Base-by-base conservation (phyloP, 2,888 invertebrate species). In the Nebria brevicollis region DNA sequence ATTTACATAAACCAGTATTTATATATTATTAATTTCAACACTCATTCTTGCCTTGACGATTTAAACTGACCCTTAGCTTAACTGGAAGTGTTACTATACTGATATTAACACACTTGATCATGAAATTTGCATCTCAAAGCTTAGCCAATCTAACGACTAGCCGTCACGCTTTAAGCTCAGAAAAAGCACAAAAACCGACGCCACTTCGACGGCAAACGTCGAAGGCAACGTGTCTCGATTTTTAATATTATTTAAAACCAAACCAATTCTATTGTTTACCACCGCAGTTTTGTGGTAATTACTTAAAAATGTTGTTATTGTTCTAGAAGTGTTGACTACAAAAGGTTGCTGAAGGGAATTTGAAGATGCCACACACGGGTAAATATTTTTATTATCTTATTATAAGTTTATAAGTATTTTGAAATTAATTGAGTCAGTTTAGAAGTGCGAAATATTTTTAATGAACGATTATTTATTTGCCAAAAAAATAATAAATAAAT, bases 101-200 rank as follows among this genome's bases (percentile, higher is more conserved):
- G 54, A 54, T 54, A 54, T 54, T 11, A 54, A 54, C 54, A 54
- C 54, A 54, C 25, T 34, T 34, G 70, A 70, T 70, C 70, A 20
- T 82, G 82, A 83, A 83, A 86, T 86, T 86, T 85, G 84, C 86
- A 86, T 86, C 85, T 85, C 84, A 86, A 86, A 86, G 82, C 54
- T 54, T 6, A 54, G 85, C 83, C 80, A 82, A 82, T 83, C 84
- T 85, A 86, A 86, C 86, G 85, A 86, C 85, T 84, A 80, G 82
- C 77, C 85, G 86, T 85, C 86, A 86, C 86, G 86, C 86, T 85
- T 83, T 81, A 84, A 82, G 83, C 83, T 84, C 84, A 25, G 15
- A 70, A 75, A 72, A 65, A 43, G 66, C 66, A 74, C 81, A 42
- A 64, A 75, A 43, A 64, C 13, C 77, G 77, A 66, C 77, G 66